These are phyloP conservation scores for Aepyceros melampus DNA, from an alignment of 2,113 vertebrate genomes.

Conservation along the genomic window DNA sequence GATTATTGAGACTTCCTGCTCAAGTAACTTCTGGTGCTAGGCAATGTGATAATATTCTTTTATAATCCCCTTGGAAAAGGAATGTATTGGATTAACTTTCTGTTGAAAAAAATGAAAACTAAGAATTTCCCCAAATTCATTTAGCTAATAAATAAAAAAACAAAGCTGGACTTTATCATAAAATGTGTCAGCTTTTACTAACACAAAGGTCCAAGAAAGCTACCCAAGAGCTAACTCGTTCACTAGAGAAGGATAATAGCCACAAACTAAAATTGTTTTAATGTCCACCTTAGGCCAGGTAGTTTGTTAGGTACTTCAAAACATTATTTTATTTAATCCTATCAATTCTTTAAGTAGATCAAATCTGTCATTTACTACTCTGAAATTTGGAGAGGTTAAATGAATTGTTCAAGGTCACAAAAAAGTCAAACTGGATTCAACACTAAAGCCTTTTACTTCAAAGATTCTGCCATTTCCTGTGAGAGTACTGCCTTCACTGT, in stretches of 20 bases:
- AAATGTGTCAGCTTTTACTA: not conserved
- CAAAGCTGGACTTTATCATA: not conserved
- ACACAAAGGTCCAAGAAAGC: not conserved
- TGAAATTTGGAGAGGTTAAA: not conserved
- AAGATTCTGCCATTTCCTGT: not conserved
- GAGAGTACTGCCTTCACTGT: not conserved
- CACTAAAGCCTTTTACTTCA: not conserved
- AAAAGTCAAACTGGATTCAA: not conserved
- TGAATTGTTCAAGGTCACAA: not conserved
- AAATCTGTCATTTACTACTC: not conserved
- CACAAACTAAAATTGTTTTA: not conserved
- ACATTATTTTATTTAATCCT: not conserved
- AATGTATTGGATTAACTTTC: constrained; percentile 16
- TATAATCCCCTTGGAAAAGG: not conserved
- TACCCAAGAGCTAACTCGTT: not conserved
- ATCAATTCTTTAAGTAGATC: not conserved
- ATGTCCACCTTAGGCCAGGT: not conserved
- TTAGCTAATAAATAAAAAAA: not conserved
- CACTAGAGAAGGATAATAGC: not conserved
- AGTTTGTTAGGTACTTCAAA: not conserved
- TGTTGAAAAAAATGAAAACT: not conserved
- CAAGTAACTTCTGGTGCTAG: not conserved
- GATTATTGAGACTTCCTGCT: not conserved
- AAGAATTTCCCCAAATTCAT: not conserved
- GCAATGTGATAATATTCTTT: not conserved